Evolutionary conservation across 2,113 vertebrate species (phyloP), one percentile per base, ranked within the genome.

Genomic region (Melanostigma gelatinosum): DNA sequence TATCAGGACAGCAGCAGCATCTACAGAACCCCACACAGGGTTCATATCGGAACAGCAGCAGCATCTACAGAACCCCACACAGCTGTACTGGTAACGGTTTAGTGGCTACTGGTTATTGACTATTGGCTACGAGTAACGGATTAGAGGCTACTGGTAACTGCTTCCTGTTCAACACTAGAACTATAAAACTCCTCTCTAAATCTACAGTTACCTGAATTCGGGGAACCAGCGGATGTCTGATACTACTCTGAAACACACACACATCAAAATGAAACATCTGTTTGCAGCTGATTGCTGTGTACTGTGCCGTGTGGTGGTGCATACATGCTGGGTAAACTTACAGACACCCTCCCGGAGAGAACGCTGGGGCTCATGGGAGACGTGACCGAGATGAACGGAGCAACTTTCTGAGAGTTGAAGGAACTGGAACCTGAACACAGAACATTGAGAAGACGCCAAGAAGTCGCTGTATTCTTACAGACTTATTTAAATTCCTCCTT

Each of bases 321-420:
- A 55, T 85, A 77, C 60, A 71, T 72, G 57, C 38, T 90, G 81
- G 78, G 77, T 94, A 54, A 74, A 98, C 98, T 94, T 96, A 99
- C 97, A 91, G 96, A 97, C 87, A 98, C 95, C 91, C 97, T 97
- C 96, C 96, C 97, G 46, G 97, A 96, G 79, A 97, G 93, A 95
- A 97, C 91, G 54, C 95, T 95, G 68, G 97, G 97, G 93, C 97
- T 99, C 96, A 98, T 95, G 77, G 98, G 97, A 90, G 97, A 98
- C 2, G 97, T 98, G 90, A 99, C 96, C 0, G 97, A 98, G 93
- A 98, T 98, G 78, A 97, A 96, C 18, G 97, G 97, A 48, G 96
- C 97, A 87, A 98, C 96, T 93, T 98, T 98, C 90, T 99, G 98
- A 82, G 97, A 97, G 90, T 98, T 97, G 58, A 99, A 98, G 72